phyloP scores from a whole-genome alignment of 2,888 invertebrate species.

The Noctuana brunneofusca region DNA sequence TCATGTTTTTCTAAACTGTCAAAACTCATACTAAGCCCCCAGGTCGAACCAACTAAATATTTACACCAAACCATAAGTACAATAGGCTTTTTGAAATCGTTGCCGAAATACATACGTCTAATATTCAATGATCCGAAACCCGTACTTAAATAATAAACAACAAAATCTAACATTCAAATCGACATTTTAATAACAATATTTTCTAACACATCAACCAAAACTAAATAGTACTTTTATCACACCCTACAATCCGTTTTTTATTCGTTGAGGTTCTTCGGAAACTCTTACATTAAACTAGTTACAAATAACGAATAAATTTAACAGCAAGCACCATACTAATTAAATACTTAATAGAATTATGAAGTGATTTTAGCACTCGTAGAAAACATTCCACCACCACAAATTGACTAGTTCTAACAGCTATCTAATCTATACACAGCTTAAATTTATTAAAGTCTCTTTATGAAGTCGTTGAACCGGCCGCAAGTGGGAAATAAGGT shows the following conservation, averaged over 20 bases:
- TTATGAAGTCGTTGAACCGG: constrained; percentile 72
- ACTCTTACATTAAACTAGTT: constrained; percentile 54
- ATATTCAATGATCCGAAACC: constrained; percentile 74
- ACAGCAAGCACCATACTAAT: constrained; percentile 79
- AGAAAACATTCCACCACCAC: constrained; percentile 78
- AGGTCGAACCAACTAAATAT: constrained; percentile 51
- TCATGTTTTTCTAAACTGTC: too few relatives aligned
- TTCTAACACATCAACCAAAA: constrained; percentile 49
- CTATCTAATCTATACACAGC: constrained; percentile 69
- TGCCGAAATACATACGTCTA: constrained; percentile 58
- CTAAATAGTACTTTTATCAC: constrained; percentile 44
- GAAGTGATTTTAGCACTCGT: constrained; percentile 72
- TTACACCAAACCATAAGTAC: constrained; percentile 50
- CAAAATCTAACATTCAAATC: constrained; percentile 56
- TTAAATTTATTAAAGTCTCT: constrained; percentile 76
- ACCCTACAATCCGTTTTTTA: constrained; percentile 52
- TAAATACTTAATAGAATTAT: constrained; percentile 60
- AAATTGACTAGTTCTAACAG: constrained; percentile 80
- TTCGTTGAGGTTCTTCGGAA: constrained; percentile 68
- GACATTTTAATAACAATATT: constrained; percentile 51
- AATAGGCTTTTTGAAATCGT: constrained; percentile 59
- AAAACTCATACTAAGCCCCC: too few relatives aligned
- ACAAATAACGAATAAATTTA: constrained; percentile 68
- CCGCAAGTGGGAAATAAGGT: constrained; percentile 59
- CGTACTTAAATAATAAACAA: constrained; percentile 52